These are phyloP conservation scores for Galbula dea DNA, from an alignment of 2,113 vertebrate species.

Conservation along the genomic window DNA sequence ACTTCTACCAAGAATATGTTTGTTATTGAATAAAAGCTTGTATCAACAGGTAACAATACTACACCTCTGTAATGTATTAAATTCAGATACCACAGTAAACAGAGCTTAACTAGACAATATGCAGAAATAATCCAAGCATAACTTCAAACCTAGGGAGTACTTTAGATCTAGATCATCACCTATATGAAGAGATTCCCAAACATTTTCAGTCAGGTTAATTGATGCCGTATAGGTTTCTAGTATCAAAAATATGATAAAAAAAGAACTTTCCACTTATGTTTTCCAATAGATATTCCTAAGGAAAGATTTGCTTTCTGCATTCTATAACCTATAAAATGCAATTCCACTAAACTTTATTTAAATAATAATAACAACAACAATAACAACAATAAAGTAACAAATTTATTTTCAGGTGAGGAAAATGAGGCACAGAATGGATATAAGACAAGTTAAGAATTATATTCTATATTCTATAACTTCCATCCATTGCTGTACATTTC, in stretches of 20 bases:
- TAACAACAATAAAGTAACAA: background rate
- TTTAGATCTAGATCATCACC: background rate
- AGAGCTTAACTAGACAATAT: conserved; percentile 27
- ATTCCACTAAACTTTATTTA: background rate
- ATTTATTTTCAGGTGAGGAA: background rate
- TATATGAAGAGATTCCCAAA: background rate
- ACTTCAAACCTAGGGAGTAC: background rate
- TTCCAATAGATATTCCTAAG: background rate
- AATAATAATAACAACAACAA: background rate
- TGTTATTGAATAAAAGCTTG: conserved; percentile 50
- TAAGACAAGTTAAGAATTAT: background rate
- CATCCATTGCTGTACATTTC: background rate
- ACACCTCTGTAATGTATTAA: conserved; percentile 51
- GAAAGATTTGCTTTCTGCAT: background rate
- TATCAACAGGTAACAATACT: conserved; percentile 21
- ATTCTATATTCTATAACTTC: background rate
- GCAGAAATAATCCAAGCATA: conserved; percentile 9
- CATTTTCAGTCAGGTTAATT: background rate
- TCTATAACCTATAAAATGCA: background rate
- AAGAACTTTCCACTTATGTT: no score
- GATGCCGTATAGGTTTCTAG: background rate
- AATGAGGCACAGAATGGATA: background rate
- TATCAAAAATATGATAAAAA: background rate
- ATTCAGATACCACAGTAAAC: conserved; percentile 28
- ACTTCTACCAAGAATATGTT: conserved; percentile 17